phyloP scores from a whole-genome alignment of 2,113 vertebrate species.

The Megaceryle maxima region DNA sequence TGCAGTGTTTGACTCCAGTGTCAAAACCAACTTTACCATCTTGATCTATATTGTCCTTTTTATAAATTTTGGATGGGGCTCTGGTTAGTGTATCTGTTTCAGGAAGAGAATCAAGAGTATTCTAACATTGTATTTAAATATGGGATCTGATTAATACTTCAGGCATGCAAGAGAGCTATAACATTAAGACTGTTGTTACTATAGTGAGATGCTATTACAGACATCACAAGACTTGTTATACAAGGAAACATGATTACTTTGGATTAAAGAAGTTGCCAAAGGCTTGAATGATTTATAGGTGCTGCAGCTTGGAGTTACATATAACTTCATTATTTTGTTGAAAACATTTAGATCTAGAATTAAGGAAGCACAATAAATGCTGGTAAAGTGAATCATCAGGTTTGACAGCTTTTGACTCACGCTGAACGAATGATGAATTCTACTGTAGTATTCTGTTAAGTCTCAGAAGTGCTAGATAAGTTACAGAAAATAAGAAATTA shows the following conservation, averaged over 20 bases:
- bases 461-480: background rate
- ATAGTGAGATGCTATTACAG: constrained; percentile 38
- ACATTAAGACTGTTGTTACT: constrained; percentile 26
- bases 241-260: constrained; percentile 54
- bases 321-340: constrained; percentile 54
- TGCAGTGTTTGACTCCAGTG: background rate
- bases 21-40: background rate
- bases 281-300: constrained; percentile 70
- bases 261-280: constrained; percentile 60
- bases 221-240: constrained; percentile 68
- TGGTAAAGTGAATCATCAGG: constrained; percentile 36
- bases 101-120: constrained; percentile 38
- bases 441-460: background rate
- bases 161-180: constrained; percentile 47
- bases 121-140: constrained; percentile 57
- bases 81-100: constrained; percentile 54
- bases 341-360: constrained; percentile 24
- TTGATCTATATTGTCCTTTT: background rate
- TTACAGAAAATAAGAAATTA: background rate
- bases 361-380: background rate
- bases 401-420: background rate
- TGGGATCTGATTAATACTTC: constrained; percentile 62
- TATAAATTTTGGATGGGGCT: background rate
- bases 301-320: constrained; percentile 57
- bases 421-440: background rate